A percentile compares a stretch with the other conserved stretches of the same genome.
These are phyloP conservation scores for Dryocosmus kuriphilus DNA, from an alignment of 2,888 invertebrate genomes.

Conservation along the genomic window DNA sequence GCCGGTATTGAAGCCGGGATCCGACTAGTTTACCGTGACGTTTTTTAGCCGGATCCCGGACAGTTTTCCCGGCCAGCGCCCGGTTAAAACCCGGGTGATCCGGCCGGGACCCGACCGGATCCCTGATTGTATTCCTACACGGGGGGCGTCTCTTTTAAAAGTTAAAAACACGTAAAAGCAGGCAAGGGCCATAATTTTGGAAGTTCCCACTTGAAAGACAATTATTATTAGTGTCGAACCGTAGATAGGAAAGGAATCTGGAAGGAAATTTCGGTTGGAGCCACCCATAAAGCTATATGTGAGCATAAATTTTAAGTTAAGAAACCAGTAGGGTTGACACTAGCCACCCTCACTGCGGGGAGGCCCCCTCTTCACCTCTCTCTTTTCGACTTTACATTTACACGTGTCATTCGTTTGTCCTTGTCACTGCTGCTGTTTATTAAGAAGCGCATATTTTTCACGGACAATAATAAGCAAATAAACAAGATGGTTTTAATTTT, in stretches of 20 bases:
- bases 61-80: too few relatives aligned
- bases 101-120: too few relatives aligned
- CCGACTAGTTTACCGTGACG: too few relatives aligned
- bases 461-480: constrained; percentile 36
- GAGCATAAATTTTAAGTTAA: constrained; percentile 34
- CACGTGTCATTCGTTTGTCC: background rate
- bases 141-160: background rate
- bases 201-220: background rate
- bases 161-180: background rate
- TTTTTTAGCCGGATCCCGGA: too few relatives aligned
- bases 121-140: too few relatives aligned
- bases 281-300: constrained; percentile 21
- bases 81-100: too few relatives aligned
- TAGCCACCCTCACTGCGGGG: constrained; percentile 36
- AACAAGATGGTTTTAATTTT: background rate
- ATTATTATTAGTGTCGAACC: background rate
- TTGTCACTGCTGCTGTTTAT: constrained; percentile 34
- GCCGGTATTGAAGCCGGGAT: too few relatives aligned
- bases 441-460: constrained; percentile 30
- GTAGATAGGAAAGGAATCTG: background rate
- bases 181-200: background rate
- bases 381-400: constrained; percentile 21
- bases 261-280: background rate
- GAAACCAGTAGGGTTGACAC: constrained; percentile 38
- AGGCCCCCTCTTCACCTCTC: constrained; percentile 29